Evolutionary conservation across 2,888 invertebrate genomes (phyloP).

Genomic region (Dryococelus australis): DNA sequence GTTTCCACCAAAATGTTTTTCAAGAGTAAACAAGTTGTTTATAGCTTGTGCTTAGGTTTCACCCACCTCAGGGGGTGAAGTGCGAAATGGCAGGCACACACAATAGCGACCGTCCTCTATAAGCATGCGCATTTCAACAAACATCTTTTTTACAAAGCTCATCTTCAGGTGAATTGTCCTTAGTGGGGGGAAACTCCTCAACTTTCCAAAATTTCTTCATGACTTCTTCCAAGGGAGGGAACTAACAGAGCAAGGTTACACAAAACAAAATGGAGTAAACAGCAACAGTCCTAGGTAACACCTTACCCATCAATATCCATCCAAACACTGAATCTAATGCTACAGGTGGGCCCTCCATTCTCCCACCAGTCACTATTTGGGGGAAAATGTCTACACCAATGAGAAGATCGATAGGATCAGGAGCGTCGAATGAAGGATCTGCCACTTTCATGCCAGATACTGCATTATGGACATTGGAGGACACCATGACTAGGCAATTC

Average conservation of each 20-base stretch:
- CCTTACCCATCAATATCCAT: not conserved
- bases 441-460: not conserved
- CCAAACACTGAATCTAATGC: not conserved
- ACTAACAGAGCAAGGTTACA: not conserved
- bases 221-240: not conserved
- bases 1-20: not conserved
- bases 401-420: not conserved
- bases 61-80: too few relatives aligned
- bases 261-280: not conserved
- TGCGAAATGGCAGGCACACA: too few relatives aligned
- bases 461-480: not conserved
- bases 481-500: not conserved
- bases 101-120: too few relatives aligned
- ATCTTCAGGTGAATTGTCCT: not conserved
- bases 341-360: not conserved
- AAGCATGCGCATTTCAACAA: not conserved
- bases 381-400: not conserved
- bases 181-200: not conserved
- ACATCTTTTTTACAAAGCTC: not conserved
- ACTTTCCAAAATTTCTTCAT: not conserved
- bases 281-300: accelerated
- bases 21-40: too few relatives aligned
- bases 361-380: not conserved
- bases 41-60: too few relatives aligned
- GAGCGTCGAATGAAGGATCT: not conserved